phyloP scores from a whole-genome alignment of 2,888 invertebrate species.

The Meliscaeva auricollis region DNA sequence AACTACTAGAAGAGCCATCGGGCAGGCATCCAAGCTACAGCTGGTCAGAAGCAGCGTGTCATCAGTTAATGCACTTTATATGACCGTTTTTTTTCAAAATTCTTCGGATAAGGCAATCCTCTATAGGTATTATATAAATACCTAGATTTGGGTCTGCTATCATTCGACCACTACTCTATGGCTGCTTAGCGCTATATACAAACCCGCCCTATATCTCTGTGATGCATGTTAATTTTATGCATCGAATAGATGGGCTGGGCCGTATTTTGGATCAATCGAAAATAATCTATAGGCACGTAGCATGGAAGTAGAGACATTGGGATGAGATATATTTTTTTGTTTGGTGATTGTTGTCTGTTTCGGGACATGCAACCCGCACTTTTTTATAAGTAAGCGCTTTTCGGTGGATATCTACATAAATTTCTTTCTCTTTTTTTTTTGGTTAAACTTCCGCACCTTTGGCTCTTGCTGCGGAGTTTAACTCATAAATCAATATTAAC shows the following conservation, averaged over 20 bases:
- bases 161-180: not conserved
- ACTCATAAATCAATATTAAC: conserved; percentile 67
- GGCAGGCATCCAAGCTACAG: not conserved
- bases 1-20: not conserved
- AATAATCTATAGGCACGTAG: conserved; percentile 14
- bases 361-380: conserved; percentile 42
- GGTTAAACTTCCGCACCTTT: conserved; percentile 52
- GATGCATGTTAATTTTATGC: conserved; percentile 75
- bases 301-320: no score
- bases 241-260: conserved; percentile 69
- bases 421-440: not conserved
- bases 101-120: conserved; percentile 39
- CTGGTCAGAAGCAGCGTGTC: conserved; percentile 40
- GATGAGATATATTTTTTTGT: conserved; percentile 12
- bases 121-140: not conserved
- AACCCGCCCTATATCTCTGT: conserved; percentile 40
- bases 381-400: conserved; percentile 30
- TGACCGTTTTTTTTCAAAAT: conserved; percentile 42
- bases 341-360: conserved; percentile 12
- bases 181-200: conserved; percentile 49
- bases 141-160: not conserved
- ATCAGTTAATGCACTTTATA: conserved; percentile 66
- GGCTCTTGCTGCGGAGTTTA: conserved; percentile 20
- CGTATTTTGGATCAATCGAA: conserved; percentile 52
- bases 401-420: not conserved